phyloP scores from a whole-genome alignment of 2,113 vertebrate genomes.

The Notechis scutatus region DNA sequence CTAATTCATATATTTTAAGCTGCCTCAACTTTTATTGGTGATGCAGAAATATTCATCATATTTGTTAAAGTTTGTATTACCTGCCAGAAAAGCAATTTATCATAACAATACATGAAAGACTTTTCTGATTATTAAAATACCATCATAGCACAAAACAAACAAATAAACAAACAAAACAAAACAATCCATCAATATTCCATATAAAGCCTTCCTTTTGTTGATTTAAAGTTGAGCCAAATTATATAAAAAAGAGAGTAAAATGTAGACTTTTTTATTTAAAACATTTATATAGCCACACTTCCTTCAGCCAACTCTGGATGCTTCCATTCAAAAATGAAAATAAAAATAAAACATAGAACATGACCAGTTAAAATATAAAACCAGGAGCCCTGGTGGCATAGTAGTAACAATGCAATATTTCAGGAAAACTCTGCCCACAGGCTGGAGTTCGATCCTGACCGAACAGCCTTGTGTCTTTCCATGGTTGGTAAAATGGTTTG shows the following conservation, averaged over 20 bases:
- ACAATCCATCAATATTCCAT: conserved; percentile 8
- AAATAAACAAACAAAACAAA: no score
- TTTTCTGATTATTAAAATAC: conserved; percentile 69
- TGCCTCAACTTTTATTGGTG: conserved; percentile 42
- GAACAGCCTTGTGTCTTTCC: neutral
- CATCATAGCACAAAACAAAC: conserved; percentile 41
- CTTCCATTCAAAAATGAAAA: no score
- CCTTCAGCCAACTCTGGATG: neutral
- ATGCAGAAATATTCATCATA: conserved; percentile 64
- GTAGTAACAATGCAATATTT: neutral
- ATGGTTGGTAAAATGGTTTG: no score
- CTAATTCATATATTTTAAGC: conserved; percentile 47
- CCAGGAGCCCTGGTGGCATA: neutral
- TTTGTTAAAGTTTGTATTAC: conserved; percentile 65
- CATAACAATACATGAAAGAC: conserved; percentile 58
- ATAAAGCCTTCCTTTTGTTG: conserved; percentile 55
- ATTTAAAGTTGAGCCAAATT: conserved; percentile 23
- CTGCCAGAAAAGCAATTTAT: conserved; percentile 67
- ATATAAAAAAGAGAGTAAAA: neutral
- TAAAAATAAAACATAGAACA: neutral
- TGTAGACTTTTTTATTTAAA: neutral
- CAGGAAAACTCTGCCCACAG: neutral
- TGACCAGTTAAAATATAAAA: neutral
- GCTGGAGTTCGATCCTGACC: neutral
- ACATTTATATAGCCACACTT: neutral